Percentiles rank a stretch among this genome's conserved stretches.
Conservation (phyloP, 2,888 invertebrate species). For the Leucophora obtusa region DNA sequence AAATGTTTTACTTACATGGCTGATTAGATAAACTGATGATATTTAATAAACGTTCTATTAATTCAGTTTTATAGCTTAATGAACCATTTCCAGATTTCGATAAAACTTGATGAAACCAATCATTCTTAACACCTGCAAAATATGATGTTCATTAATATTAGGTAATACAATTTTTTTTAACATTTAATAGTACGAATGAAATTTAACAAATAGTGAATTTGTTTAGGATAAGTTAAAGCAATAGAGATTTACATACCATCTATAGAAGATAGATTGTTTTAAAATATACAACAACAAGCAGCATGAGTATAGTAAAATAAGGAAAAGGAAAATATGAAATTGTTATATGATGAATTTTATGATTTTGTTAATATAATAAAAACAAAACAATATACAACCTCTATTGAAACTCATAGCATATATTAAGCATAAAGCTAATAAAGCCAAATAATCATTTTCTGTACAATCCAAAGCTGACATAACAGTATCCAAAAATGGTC, state of each 20-base stretch:
- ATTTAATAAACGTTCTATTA: slow-evolving; percentile 90
- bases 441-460: slow-evolving; percentile 95
- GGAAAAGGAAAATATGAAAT: slow-evolving; percentile 50
- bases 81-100: slow-evolving; percentile 81
- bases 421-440: slow-evolving; percentile 93
- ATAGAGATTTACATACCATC: slow-evolving; percentile 73
- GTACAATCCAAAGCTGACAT: slow-evolving; percentile 91
- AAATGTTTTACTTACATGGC: slow-evolving; percentile 83
- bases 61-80: slow-evolving; percentile 87
- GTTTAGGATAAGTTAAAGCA: slow-evolving; percentile 22
- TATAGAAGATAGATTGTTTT: slow-evolving; percentile 63
- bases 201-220: slow-evolving; percentile 13
- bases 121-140: slow-evolving; percentile 87
- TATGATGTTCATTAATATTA: slow-evolving; percentile 39
- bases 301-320: slow-evolving; percentile 55
- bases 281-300: slow-evolving; percentile 51
- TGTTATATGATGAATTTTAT: not conserved
- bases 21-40: slow-evolving; percentile 92
- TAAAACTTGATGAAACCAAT: slow-evolving; percentile 88
- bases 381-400: slow-evolving; percentile 81
- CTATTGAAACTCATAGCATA: slow-evolving; percentile 96
- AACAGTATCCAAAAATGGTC: slow-evolving; percentile 91
- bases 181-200: slow-evolving; percentile 3
- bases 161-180: not conserved
- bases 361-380: slow-evolving; percentile 68